Conservation (phyloP, 2,888 invertebrate genomes). For the Caenorhabditis plicata region DNA sequence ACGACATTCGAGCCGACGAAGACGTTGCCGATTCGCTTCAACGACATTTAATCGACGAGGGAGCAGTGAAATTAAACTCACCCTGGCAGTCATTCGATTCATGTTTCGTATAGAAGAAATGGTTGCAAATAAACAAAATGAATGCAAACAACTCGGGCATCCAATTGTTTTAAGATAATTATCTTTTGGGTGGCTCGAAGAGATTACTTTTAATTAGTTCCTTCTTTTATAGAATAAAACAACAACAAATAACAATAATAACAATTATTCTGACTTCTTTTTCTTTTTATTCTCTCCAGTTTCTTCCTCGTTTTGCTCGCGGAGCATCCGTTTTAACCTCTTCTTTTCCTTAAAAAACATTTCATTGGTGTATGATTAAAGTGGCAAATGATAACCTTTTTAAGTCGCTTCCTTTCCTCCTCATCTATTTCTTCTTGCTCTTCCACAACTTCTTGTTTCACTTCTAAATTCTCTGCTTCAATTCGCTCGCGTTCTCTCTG, state of each 20-base stretch:
- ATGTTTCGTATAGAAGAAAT: no score
- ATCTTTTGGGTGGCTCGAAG: neutral
- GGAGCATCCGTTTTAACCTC: conserved; percentile 15
- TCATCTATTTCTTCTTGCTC: conserved; percentile 14
- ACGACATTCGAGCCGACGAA: conserved; percentile 27
- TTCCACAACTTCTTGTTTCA: conserved; percentile 15
- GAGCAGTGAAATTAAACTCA: conserved; percentile 4
- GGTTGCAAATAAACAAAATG: neutral
- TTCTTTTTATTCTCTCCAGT: conserved; percentile 21
- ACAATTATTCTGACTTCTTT: conserved; percentile 21
- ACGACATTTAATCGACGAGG: neutral
- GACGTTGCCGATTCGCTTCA: conserved; percentile 22
- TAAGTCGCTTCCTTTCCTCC: conserved; percentile 19
- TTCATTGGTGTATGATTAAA: neutral
- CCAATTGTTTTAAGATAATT: neutral
- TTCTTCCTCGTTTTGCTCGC: conserved; percentile 4
- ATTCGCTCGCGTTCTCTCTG: conserved; percentile 9
- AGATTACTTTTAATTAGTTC: neutral
- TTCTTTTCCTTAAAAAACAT: conserved; percentile 27
- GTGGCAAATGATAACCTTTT: no score
- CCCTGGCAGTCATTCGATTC: no score
- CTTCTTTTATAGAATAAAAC: neutral
- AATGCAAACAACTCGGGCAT: no score
- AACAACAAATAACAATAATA: neutral
- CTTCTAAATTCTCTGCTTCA: conserved; percentile 6